Evolutionary conservation across 2,113 vertebrate species (phyloP).

Genomic region (Alexandromys fortis): DNA sequence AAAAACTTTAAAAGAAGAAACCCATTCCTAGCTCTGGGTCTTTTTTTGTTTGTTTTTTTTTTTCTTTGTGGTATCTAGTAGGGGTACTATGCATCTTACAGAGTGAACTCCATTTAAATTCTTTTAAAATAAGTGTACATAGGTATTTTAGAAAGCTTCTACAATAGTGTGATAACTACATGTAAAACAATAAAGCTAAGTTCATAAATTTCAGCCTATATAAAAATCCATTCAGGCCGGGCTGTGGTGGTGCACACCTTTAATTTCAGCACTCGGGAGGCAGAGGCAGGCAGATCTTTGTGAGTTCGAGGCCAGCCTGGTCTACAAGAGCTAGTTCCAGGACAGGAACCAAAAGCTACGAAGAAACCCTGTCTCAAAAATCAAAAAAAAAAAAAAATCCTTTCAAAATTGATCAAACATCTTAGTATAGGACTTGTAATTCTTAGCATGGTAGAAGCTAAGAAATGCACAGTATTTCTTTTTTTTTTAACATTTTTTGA

Average conservation of each 20-base stretch:
- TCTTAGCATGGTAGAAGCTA: not conserved
- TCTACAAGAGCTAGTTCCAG: too few relatives aligned
- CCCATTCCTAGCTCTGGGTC: not conserved
- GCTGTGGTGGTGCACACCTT: too few relatives aligned
- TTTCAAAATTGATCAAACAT: not conserved
- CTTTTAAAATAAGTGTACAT: not conserved
- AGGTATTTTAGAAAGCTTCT: not conserved
- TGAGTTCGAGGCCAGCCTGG: too few relatives aligned
- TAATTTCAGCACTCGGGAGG: too few relatives aligned
- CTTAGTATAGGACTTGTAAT: not conserved
- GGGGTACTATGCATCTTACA: not conserved
- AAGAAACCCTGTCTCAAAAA: too few relatives aligned
- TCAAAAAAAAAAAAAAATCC: not conserved
- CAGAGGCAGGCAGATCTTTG: too few relatives aligned
- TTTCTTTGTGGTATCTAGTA: not conserved
- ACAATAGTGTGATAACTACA: too few relatives aligned
- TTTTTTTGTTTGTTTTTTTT: too few relatives aligned
- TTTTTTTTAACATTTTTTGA: too few relatives aligned
- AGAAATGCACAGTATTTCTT: too few relatives aligned
- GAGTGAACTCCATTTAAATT: not conserved
- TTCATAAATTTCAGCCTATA: not conserved
- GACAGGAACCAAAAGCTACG: too few relatives aligned
- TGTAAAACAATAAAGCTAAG: not conserved
- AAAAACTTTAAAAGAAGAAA: not conserved
- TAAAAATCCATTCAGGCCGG: not conserved